These are phyloP conservation scores for Saccopteryx bilineata DNA, from an alignment of 2,113 vertebrate genomes.

Conservation along the genomic window DNA sequence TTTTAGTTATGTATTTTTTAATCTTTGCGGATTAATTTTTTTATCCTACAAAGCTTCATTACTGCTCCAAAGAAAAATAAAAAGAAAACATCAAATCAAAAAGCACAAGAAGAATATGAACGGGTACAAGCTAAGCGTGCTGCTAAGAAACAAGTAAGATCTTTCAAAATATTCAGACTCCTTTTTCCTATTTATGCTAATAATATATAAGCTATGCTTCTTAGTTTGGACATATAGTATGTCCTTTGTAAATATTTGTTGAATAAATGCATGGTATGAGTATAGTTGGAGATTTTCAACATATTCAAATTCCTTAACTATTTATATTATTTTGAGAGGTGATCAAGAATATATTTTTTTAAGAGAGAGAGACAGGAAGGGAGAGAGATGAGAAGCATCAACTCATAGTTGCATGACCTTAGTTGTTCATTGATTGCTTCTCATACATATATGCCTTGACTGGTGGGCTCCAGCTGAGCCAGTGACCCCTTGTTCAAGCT, in stretches of 20 bases:
- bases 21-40: constrained; percentile 4
- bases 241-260: not conserved
- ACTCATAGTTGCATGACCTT: no score
- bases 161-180: constrained; percentile 5
- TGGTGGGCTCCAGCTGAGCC: no score
- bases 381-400: no score
- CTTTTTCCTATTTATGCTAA: not conserved
- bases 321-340: not conserved
- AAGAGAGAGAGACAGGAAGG: no score
- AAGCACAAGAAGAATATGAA: constrained; percentile 95
- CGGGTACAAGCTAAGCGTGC: constrained; percentile 88
- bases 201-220: not conserved
- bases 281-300: not conserved
- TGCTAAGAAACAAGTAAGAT: constrained; percentile 93
- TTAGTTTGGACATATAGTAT: not conserved
- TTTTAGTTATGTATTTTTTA: constrained; percentile 54
- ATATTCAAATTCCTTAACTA: constrained; percentile 24
- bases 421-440: no score
- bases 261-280: constrained; percentile 7
- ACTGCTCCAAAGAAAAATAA: constrained; percentile 87
- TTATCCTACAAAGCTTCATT: constrained; percentile 85
- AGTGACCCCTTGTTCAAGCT: no score
- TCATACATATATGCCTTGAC: no score
- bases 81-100: constrained; percentile 94
- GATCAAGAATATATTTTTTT: not conserved